Evolutionary conservation across 1,140 invertebrate species (phyloP).

Genomic region (Magallana ariakensis): DNA sequence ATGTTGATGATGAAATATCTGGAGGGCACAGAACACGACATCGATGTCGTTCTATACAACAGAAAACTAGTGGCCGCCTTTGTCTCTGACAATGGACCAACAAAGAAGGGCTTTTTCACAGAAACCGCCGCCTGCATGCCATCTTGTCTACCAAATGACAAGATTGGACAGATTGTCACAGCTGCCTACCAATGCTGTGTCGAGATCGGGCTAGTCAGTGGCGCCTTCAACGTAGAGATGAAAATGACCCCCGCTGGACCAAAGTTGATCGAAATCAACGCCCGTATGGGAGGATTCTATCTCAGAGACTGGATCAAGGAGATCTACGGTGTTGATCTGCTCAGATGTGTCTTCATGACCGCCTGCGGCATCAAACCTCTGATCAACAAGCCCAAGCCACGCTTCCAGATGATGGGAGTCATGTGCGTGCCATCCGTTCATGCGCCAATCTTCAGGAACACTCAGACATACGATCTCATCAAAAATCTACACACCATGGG

Average conservation of each 20-base stretch:
- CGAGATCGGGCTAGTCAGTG: conserved; percentile 64
- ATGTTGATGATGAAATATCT: conserved; percentile 64
- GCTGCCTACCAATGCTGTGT: conserved; percentile 68
- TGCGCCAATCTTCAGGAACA: conserved; percentile 11
- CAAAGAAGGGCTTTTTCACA: conserved; percentile 50
- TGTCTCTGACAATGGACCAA: conserved; percentile 68
- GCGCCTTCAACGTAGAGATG: conserved; percentile 70
- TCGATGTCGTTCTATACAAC: conserved; percentile 65
- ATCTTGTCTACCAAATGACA: conserved; percentile 57
- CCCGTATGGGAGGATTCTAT: conserved; percentile 68
- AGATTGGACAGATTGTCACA: conserved; percentile 59
- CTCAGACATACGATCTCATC: neutral
- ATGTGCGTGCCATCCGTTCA: conserved; percentile 66
- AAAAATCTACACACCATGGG: conserved; percentile 45
- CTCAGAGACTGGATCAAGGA: conserved; percentile 64
- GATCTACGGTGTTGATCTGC: conserved; percentile 62
- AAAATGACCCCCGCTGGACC: conserved; percentile 66
- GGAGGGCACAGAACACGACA: conserved; percentile 66
- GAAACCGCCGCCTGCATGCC: conserved; percentile 62
- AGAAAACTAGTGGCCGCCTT: conserved; percentile 64
- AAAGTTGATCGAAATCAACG: conserved; percentile 69
- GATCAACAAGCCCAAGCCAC: conserved; percentile 21
- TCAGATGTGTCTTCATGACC: conserved; percentile 57
- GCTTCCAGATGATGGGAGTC: conserved; percentile 60
- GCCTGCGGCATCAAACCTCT: conserved; percentile 61